Evolutionary conservation across 2,113 vertebrate species (phyloP).

Genomic region (Stigmatopora argus): DNA sequence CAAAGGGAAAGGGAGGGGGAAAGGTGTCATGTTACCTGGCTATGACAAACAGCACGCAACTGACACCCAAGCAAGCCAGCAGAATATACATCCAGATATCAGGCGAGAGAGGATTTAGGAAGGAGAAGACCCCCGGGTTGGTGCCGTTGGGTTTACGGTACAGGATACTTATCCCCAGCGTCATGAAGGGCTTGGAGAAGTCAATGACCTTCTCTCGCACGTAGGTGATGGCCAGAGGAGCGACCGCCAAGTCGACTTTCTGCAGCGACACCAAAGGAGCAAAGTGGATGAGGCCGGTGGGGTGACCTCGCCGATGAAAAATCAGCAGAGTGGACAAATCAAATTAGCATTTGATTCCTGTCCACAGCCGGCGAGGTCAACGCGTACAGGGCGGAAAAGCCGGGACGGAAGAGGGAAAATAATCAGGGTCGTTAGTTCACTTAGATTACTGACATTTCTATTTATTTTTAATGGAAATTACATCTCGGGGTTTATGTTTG

Average conservation of each 20-base stretch:
- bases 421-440: slow-evolving; percentile 33
- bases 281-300: slow-evolving; percentile 1
- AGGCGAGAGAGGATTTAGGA: slow-evolving; percentile 98
- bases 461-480: slow-evolving; percentile 35
- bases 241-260: slow-evolving; percentile 97
- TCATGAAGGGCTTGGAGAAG: slow-evolving; percentile 99
- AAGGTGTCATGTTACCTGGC: slow-evolving; percentile 96
- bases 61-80: slow-evolving; percentile 99
- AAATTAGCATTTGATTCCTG: slow-evolving; percentile 58
- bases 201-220: slow-evolving; percentile 97
- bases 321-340: slow-evolving; percentile 31
- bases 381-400: slow-evolving; percentile 20
- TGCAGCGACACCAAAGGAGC: slow-evolving; percentile 62
- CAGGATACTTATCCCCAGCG: slow-evolving; percentile 88
- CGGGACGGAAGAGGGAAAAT: slow-evolving; percentile 18
- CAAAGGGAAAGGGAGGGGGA: slow-evolving; percentile 68
- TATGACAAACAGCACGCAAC: slow-evolving; percentile 99
- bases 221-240: slow-evolving; percentile 95
- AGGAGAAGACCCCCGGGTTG: slow-evolving; percentile 96
- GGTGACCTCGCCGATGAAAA: slow-evolving; percentile 51
- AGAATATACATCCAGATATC: slow-evolving; percentile 99
- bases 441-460: slow-evolving; percentile 25
- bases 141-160: slow-evolving; percentile 96
- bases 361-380: slow-evolving; percentile 30
- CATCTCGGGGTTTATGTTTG: slow-evolving; percentile 22